Evolutionary conservation across 2,113 vertebrate genomes (phyloP), one percentile per base, ranked within the genome.

Genomic region (Oncorhynchus gorbuscha): DNA sequence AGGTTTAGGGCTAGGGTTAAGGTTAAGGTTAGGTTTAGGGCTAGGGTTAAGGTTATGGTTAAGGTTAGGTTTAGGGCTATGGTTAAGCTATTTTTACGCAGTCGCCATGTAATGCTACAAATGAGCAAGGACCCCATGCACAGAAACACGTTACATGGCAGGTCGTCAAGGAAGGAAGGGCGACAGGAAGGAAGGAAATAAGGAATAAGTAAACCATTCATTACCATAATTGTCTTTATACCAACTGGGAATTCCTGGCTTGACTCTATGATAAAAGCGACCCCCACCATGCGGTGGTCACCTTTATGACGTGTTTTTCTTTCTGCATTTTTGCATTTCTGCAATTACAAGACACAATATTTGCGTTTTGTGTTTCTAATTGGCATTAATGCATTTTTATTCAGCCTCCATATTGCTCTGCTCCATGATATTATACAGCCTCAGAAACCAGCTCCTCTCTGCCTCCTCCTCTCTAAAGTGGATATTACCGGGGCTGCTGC

Each of bases 401-500:
- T 92, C 91, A 89, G 91, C 90, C 89, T 88, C 88, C 85, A 91
- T 90, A 91, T 92, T 91, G 89, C 85, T 86, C 90, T 79, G 91
- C 92, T 93, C 83, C 87, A 85, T 93, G 90, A 90, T 93, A 94
- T 93, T 93, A 92, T 92, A 92, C 84, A 79, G 85, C 90, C 89
- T 86, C 84, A 90, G 91, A 92, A 91, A 91, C 89, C 90, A 86
- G 92, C 86, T 91, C 87, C 76, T 89, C 86, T 91, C 86, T 83
- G 76, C 73, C 83, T 83, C 79, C 89, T 55, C 14, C 51, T 72
- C 80, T 87, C 87, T 89, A 94, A 93, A 94, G 93, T 92, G 92
- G 92, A 94, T 93, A 93, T 94, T 93, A 93, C 90, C 83, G 86
- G 88, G 84, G 89, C 89, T 93, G 89, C 14, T 55, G 51, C 51